Percentiles rank a stretch among this genome's conserved stretches.
phyloP scores from a whole-genome alignment of 2,888 invertebrate genomes.

The Pheosia tremula region DNA sequence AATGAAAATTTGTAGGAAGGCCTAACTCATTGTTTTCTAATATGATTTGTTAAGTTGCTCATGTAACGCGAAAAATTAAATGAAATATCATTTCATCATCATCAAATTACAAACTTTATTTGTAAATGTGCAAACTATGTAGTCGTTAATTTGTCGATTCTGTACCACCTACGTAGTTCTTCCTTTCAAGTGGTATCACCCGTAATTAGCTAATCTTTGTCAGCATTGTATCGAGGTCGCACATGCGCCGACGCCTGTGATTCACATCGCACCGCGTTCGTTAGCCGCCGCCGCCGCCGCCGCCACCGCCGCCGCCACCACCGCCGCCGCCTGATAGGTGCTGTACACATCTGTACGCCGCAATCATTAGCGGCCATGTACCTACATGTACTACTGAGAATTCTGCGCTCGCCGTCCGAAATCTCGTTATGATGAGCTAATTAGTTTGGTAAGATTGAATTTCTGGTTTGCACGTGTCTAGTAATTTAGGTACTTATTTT shows the following conservation, averaged over 20 bases:
- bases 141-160: too few relatives aligned
- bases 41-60: too few relatives aligned
- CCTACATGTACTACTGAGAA: not conserved
- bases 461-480: not conserved
- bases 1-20: too few relatives aligned
- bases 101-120: too few relatives aligned
- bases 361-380: conserved; percentile 1
- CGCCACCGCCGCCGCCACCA: conserved; percentile 15
- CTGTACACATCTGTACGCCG: conserved; percentile 34
- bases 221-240: conserved; percentile 69
- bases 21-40: too few relatives aligned
- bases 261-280: conserved; percentile 68
- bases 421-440: conserved; percentile 2
- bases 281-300: conserved; percentile 16
- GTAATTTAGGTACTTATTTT: not conserved
- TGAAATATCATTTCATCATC: too few relatives aligned
- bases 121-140: too few relatives aligned
- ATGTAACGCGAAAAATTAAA: too few relatives aligned
- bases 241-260: conserved; percentile 68
- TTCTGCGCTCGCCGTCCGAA: not conserved
- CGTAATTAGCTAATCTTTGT: conserved; percentile 8
- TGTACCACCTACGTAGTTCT: too few relatives aligned
- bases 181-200: conserved; percentile 16
- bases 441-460: conserved; percentile 3
- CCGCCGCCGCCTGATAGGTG: conserved; percentile 36